Evolutionary conservation across 2,888 invertebrate species (phyloP).

Genomic region (Phaedon cochleariae): DNA sequence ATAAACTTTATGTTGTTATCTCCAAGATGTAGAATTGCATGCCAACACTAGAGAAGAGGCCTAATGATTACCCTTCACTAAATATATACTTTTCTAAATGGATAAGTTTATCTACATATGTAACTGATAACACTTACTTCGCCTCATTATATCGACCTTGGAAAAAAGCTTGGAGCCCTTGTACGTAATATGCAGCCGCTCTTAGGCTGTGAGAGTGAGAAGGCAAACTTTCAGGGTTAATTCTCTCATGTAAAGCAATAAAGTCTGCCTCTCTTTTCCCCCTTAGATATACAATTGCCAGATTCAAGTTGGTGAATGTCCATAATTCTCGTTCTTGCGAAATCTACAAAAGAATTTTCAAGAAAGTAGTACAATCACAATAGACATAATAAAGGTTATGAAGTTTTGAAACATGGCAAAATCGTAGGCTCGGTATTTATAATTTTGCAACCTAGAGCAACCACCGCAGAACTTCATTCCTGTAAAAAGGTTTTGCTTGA

Average conservation of each 20-base stretch:
- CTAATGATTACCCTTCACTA: no score
- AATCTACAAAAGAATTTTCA: conserved; percentile 69
- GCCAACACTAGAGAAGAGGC: no score
- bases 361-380: background rate
- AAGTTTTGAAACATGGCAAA: background rate
- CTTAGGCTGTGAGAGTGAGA: conserved; percentile 92
- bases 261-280: conserved; percentile 90
- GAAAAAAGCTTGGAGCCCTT: conserved; percentile 96
- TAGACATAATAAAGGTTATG: background rate
- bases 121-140: conserved; percentile 72
- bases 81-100: no score
- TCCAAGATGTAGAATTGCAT: no score
- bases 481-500: no score
- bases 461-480: no score
- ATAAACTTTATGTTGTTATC: no score
- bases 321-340: conserved; percentile 90
- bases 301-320: conserved; percentile 94
- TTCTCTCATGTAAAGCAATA: conserved; percentile 85
- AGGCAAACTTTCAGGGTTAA: conserved; percentile 91
- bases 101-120: no score
- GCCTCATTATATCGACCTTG: conserved; percentile 96
- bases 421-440: no score
- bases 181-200: conserved; percentile 96
- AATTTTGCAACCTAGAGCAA: no score
- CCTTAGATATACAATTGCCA: conserved; percentile 95